Evolutionary conservation across 2,113 vertebrate genomes (phyloP).

Genomic region (Bettongia penicillata): DNA sequence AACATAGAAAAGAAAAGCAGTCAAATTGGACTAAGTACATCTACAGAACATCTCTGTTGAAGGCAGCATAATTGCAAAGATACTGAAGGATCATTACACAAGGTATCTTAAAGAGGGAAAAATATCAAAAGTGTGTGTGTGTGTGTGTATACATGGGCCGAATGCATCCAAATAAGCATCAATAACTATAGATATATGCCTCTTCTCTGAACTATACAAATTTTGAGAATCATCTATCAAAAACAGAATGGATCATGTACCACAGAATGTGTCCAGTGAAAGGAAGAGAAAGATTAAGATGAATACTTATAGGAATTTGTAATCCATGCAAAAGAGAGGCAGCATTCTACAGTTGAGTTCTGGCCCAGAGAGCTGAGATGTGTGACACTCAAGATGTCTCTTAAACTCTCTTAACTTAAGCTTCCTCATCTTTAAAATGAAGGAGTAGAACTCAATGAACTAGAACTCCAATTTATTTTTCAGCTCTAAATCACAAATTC

Average conservation of each 20-base stretch:
- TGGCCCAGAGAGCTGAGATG: not conserved
- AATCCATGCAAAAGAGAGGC: not conserved
- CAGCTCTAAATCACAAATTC: not conserved
- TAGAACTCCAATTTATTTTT: not conserved
- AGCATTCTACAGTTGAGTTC: not conserved
- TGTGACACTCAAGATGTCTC: not conserved
- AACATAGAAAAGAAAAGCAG: not conserved
- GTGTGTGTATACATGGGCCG: too few relatives aligned
- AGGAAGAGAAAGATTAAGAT: not conserved
- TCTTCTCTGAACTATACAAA: not conserved
- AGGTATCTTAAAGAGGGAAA: not conserved
- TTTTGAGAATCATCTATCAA: not conserved
- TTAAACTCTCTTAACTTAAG: not conserved
- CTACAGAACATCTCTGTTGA: not conserved
- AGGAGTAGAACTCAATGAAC: not conserved
- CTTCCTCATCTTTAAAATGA: not conserved
- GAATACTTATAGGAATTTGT: not conserved
- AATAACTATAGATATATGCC: not conserved
- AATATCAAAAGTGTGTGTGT: not conserved
- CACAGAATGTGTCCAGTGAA: not conserved
- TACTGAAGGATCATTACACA: not conserved
- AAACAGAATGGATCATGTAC: not conserved
- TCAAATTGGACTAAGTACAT: not conserved
- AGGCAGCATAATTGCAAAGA: not conserved
- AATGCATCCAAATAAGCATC: not conserved